These are phyloP conservation scores for Branchinecta sandiegonensis DNA, from an alignment of 2,888 invertebrate species.

Conservation along the genomic window DNA sequence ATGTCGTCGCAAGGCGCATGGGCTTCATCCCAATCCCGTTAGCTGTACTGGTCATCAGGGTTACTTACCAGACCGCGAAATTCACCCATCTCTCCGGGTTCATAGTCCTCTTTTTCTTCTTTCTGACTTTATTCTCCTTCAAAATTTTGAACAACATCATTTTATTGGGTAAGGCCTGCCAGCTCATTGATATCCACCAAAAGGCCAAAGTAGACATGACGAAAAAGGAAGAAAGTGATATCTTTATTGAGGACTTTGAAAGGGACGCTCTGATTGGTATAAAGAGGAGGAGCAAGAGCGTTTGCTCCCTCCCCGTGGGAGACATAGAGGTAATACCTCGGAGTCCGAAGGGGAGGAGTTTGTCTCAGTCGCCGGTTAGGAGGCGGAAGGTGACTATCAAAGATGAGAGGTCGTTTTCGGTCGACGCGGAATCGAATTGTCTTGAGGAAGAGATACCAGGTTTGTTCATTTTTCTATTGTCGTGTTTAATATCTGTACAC, in stretches of 20 bases:
- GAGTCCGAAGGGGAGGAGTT: conserved; percentile 12
- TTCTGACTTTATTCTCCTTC: conserved; percentile 55
- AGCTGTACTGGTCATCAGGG: conserved; percentile 78
- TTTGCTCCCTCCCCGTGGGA: neutral
- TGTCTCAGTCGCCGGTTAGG: conserved; percentile 12
- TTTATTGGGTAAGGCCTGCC: conserved; percentile 77
- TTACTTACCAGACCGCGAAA: conserved; percentile 65
- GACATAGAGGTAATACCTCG: neutral
- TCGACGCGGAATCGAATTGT: neutral
- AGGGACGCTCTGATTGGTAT: conserved; percentile 11
- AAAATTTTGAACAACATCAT: conserved; percentile 72
- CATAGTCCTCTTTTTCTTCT: conserved; percentile 56
- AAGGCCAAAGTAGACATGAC: conserved; percentile 24
- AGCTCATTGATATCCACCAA: conserved; percentile 63
- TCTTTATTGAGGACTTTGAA: conserved; percentile 10
- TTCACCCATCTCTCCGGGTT: conserved; percentile 55
- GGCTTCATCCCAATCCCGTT: conserved; percentile 95
- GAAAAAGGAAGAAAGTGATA: conserved; percentile 19
- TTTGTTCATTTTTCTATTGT: too few relatives aligned
- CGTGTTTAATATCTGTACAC: too few relatives aligned
- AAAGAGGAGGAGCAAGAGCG: conserved; percentile 7
- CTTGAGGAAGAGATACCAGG: too few relatives aligned
- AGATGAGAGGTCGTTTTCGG: conserved; percentile 13
- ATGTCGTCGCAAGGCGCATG: conserved; percentile 88
- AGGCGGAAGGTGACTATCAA: neutral